These are phyloP conservation scores for Phortica variegata DNA, from an alignment of 1,140 invertebrate genomes.

Conservation along the genomic window DNA sequence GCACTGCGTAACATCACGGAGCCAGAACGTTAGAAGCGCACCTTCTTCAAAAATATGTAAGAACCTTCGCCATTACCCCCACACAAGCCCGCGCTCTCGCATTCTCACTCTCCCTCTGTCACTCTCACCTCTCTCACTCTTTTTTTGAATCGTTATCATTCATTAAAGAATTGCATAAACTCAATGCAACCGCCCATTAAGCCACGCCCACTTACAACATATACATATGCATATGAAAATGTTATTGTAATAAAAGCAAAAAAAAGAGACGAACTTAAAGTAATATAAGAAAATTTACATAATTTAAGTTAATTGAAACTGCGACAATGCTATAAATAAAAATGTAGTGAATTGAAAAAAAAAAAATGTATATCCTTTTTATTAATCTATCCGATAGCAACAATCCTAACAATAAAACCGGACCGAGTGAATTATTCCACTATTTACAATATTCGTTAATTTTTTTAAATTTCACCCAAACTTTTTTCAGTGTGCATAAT, in stretches of 20 bases:
- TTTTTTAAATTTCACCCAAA: too few relatives aligned
- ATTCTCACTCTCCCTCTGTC: slow-evolving; percentile 21
- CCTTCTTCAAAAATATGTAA: neutral
- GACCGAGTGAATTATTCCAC: too few relatives aligned
- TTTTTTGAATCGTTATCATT: slow-evolving; percentile 42
- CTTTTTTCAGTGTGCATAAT: too few relatives aligned
- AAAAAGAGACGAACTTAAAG: slow-evolving; percentile 32
- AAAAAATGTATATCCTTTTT: too few relatives aligned
- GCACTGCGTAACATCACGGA: too few relatives aligned
- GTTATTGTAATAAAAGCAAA: slow-evolving; percentile 18
- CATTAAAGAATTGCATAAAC: too few relatives aligned
- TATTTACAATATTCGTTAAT: too few relatives aligned
- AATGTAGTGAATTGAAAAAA: slow-evolving; percentile 48
- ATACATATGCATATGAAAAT: slow-evolving; percentile 20
- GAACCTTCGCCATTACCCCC: slow-evolving; percentile 7
- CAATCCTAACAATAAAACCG: too few relatives aligned
- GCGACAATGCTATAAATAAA: slow-evolving; percentile 52
- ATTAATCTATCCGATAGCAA: too few relatives aligned
- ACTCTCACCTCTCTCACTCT: slow-evolving; percentile 27
- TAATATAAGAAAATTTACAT: slow-evolving; percentile 37
- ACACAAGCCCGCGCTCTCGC: slow-evolving; percentile 8
- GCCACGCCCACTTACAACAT: slow-evolving; percentile 36
- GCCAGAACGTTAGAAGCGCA: slow-evolving; percentile 4
- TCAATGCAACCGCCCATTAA: slow-evolving; percentile 35
- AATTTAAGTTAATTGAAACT: slow-evolving; percentile 45